These are phyloP conservation scores for Pterocles orientalis DNA, from an alignment of 2,113 vertebrate genomes.

Conservation along the genomic window DNA sequence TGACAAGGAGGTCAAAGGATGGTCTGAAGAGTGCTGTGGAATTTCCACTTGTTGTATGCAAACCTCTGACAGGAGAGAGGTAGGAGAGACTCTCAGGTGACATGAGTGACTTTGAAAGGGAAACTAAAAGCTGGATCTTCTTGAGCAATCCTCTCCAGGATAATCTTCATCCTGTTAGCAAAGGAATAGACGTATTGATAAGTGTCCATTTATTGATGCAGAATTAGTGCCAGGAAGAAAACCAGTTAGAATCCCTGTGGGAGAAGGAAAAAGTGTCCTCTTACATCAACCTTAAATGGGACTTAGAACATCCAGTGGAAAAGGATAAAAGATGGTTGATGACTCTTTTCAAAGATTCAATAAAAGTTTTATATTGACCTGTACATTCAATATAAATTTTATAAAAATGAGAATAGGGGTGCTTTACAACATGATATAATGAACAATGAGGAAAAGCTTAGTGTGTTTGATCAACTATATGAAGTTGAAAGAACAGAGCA, in stretches of 20 bases:
- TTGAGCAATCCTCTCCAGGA: not conserved
- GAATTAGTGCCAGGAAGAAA: not conserved
- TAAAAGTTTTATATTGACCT: not conserved
- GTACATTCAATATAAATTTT: not conserved
- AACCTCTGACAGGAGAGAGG: not conserved
- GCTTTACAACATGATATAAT: not conserved
- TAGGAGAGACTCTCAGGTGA: not conserved
- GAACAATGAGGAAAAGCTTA: not conserved
- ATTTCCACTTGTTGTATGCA: not conserved
- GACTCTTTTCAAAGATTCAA: not conserved
- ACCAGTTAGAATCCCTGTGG: not conserved
- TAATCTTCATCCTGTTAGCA: not conserved
- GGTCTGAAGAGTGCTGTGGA: not conserved
- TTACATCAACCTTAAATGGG: not conserved
- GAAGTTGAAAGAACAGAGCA: not conserved
- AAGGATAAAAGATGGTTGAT: not conserved
- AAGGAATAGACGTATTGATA: not conserved
- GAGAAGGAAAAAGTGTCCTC: not conserved
- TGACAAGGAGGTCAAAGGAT: constrained; percentile 44
- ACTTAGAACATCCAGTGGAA: not conserved
- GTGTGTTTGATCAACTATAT: not conserved
- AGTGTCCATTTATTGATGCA: not conserved
- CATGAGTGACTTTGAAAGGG: not conserved
- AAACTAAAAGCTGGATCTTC: not conserved
- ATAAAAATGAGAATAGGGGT: not conserved